These are phyloP conservation scores for Acanthopagrus latus DNA, from an alignment of 2,797 vertebrate species.

Conservation along the genomic window DNA sequence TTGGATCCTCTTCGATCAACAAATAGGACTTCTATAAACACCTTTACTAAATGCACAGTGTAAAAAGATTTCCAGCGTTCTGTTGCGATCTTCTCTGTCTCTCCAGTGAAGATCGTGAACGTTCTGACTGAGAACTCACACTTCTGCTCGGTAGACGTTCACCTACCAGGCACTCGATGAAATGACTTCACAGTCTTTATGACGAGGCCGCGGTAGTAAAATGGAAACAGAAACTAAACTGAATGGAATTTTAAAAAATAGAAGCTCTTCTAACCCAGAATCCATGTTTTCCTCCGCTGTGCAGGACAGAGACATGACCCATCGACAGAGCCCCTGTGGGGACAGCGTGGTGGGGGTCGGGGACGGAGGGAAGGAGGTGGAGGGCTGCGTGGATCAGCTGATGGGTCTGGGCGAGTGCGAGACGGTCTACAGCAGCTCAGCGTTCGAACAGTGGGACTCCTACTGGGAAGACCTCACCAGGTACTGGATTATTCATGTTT, in stretches of 20 bases:
- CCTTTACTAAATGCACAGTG: not conserved
- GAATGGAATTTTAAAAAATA: not conserved
- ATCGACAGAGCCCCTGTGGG: constrained; percentile 94
- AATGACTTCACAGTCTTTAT: not conserved
- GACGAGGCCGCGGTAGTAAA: not conserved
- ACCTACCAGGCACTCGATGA: not conserved
- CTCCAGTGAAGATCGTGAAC: not conserved
- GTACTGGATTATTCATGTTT: constrained; percentile 59
- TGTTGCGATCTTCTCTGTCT: not conserved
- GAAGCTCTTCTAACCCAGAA: not conserved
- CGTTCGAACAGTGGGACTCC: constrained; percentile 98
- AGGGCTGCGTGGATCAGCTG: constrained; percentile 91
- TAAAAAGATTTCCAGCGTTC: not conserved
- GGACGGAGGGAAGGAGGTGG: constrained; percentile 92
- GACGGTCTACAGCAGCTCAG: constrained; percentile 90
- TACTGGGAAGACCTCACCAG: constrained; percentile 99
- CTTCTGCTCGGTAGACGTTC: not conserved
- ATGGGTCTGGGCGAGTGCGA: constrained; percentile 92
- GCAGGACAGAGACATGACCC: constrained; percentile 96
- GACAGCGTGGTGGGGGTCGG: constrained; percentile 80
- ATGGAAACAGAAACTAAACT: not conserved
- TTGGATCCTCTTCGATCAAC: constrained; percentile 4
- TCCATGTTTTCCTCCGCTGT: not conserved
- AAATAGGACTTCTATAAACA: not conserved
- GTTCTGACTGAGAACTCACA: not conserved